A percentile compares a stretch with the other conserved stretches of the same genome.
Conservation (phyloP, 2,888 invertebrate species). For the Mythimna loreyi region DNA sequence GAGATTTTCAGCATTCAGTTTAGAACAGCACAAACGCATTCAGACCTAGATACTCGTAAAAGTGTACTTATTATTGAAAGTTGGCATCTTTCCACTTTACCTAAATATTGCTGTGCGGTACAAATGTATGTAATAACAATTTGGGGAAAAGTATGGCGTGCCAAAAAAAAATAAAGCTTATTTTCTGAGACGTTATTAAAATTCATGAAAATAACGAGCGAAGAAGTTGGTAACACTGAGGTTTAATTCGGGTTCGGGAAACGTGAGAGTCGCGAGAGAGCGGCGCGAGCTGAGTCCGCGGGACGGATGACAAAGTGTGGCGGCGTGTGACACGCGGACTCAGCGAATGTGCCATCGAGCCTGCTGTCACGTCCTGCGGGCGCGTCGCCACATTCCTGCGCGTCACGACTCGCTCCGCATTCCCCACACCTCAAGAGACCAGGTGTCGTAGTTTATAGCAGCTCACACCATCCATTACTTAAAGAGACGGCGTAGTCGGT, state of each 20-base stretch:
- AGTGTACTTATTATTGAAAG: slow-evolving; percentile 74
- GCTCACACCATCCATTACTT: slow-evolving; percentile 75
- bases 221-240: slow-evolving; percentile 59
- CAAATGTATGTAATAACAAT: slow-evolving; percentile 75
- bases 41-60: slow-evolving; percentile 65
- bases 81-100: slow-evolving; percentile 82
- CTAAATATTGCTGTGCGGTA: slow-evolving; percentile 76
- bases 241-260: slow-evolving; percentile 72
- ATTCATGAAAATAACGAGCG: slow-evolving; percentile 58
- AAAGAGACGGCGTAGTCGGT: slow-evolving; percentile 67
- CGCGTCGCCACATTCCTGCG: slow-evolving; percentile 63
- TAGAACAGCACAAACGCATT: slow-evolving; percentile 63
- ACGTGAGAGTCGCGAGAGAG: slow-evolving; percentile 61
- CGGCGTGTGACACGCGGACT: slow-evolving; percentile 63
- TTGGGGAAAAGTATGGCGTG: slow-evolving; percentile 67
- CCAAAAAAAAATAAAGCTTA: slow-evolving; percentile 70
- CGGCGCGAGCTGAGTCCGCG: slow-evolving; percentile 71
- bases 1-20: slow-evolving; percentile 66
- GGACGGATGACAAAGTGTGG: slow-evolving; percentile 71
- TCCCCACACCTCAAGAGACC: slow-evolving; percentile 43
- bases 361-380: slow-evolving; percentile 67
- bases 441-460: slow-evolving; percentile 66
- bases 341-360: slow-evolving; percentile 74
- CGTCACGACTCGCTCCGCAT: slow-evolving; percentile 59
- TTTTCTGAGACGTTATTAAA: slow-evolving; percentile 65